Conservation (phyloP, 2,888 invertebrate species). For the Anorthoa munda region DNA sequence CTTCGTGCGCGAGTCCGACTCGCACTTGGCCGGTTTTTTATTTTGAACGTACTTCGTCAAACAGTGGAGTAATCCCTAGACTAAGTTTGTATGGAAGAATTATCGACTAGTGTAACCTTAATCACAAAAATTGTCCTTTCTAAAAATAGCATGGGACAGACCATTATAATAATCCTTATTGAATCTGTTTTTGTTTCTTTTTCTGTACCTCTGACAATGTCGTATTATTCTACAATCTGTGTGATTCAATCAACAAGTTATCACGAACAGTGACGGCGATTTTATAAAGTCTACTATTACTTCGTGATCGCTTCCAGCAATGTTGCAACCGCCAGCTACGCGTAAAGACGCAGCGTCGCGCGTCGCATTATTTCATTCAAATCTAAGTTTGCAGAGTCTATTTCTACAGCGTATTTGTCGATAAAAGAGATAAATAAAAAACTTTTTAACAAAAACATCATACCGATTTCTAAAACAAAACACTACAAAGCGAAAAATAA, state of each 20-base stretch:
- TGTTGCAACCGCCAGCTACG: not conserved
- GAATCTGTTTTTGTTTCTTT: not conserved
- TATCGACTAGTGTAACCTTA: too few relatives aligned
- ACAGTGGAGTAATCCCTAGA: too few relatives aligned
- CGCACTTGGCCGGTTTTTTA: too few relatives aligned
- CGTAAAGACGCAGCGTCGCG: not conserved
- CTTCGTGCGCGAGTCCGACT: too few relatives aligned
- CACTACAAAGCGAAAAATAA: too few relatives aligned
- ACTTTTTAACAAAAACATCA: too few relatives aligned
- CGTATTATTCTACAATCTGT: not conserved
- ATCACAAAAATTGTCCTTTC: not conserved
- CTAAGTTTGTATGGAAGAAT: too few relatives aligned
- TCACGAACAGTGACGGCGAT: not conserved
- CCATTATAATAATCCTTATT: slow-evolving; percentile 8
- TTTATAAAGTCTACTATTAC: not conserved
- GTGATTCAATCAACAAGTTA: slow-evolving; percentile 1
- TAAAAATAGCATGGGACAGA: not conserved
- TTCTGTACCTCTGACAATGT: not conserved
- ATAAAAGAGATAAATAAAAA: too few relatives aligned
- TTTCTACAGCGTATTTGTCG: slow-evolving; percentile 3
- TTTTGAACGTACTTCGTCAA: too few relatives aligned
- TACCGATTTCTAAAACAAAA: too few relatives aligned
- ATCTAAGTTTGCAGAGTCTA: not conserved
- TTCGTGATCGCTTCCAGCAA: not conserved
- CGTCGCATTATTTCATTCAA: not conserved